phyloP scores from a whole-genome alignment of 1,140 invertebrate species.

The Drosophila navojoa region DNA sequence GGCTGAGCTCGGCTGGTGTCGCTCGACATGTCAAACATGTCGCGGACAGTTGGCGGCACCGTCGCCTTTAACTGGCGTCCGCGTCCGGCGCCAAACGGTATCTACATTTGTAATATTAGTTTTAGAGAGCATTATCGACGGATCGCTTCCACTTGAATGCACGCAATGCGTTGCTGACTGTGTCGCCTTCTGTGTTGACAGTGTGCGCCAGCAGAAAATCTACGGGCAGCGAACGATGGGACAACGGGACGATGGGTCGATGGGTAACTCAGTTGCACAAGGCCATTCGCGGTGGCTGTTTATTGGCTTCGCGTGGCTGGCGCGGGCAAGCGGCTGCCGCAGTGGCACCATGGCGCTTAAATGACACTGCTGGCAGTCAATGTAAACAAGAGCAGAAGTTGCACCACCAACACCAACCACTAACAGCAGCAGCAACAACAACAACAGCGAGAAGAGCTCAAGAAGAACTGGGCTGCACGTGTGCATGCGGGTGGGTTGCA shows the following conservation, averaged over 20 bases:
- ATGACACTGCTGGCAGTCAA: slow-evolving; percentile 77
- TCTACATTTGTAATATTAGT: slow-evolving; percentile 82
- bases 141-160: slow-evolving; percentile 81
- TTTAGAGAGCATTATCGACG: slow-evolving; percentile 81
- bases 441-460: slow-evolving; percentile 20
- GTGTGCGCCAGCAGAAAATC: slow-evolving; percentile 11
- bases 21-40: slow-evolving; percentile 81
- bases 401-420: slow-evolving; percentile 21
- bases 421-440: slow-evolving; percentile 13
- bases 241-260: background rate
- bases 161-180: slow-evolving; percentile 49
- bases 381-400: slow-evolving; percentile 66
- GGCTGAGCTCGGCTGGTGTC: slow-evolving; percentile 39
- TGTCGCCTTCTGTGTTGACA: slow-evolving; percentile 19
- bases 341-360: slow-evolving; percentile 72
- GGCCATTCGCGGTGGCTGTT: slow-evolving; percentile 32
- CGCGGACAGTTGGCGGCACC: slow-evolving; percentile 83
- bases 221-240: slow-evolving; percentile 34
- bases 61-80: slow-evolving; percentile 67
- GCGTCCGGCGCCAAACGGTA: slow-evolving; percentile 79
- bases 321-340: slow-evolving; percentile 5
- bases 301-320: slow-evolving; percentile 2
- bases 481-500: slow-evolving; percentile 3
- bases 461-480: slow-evolving; percentile 30
- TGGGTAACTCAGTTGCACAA: slow-evolving; percentile 28